Evolutionary conservation across 2,113 vertebrate species (phyloP), one percentile per base, ranked within the genome.

Genomic region (Ranitomeya imitator): DNA sequence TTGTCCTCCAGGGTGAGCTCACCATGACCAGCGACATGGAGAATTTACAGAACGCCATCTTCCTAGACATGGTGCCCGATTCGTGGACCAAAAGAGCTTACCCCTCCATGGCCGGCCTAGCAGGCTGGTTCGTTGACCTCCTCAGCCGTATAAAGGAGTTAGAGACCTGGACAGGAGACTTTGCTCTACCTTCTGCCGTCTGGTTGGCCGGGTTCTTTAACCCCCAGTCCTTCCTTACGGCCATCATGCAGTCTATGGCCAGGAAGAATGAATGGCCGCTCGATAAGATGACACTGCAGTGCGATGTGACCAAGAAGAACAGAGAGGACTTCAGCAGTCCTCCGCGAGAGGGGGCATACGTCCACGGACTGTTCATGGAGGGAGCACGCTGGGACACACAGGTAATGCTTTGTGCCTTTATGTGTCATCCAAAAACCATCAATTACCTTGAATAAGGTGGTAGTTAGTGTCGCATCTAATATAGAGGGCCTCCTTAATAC

Each of bases 11-110:
- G 98, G 97, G 98, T 26, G 97, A 98, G 57, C 93, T 99, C 82
- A 98, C 97, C n/a, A 97, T 99, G 97, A 98, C 96, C 57, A 93
- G 91, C 0, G 95, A 97, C 86, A 98, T 99, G 97, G 98, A 99
- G 92, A 95, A 77, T 90, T 87, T 99, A 79, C 97, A 98, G 92
- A 96, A 93, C 2, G 93, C 96, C 16, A 93, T 99, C 7, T 98
- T 96, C 91, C 78, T 98, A 85, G 96, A 97, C 89, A 86, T 13
- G 2, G 96, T 99, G 31, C 97, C 98, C 0, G 97, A 97, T 31
- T 90, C 94, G 3, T 99, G 98, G 98, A 92, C 93, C 52, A 96
- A 90, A 90, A 93, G 90, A 3, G 97, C 98, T 0, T 99, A 99
- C 85, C 97, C 98, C 0, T 99, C 97, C 83, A 96, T 94, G 0